Base-by-base conservation (phyloP, 2,888 invertebrate genomes). In the Ischnura elegans region DNA sequence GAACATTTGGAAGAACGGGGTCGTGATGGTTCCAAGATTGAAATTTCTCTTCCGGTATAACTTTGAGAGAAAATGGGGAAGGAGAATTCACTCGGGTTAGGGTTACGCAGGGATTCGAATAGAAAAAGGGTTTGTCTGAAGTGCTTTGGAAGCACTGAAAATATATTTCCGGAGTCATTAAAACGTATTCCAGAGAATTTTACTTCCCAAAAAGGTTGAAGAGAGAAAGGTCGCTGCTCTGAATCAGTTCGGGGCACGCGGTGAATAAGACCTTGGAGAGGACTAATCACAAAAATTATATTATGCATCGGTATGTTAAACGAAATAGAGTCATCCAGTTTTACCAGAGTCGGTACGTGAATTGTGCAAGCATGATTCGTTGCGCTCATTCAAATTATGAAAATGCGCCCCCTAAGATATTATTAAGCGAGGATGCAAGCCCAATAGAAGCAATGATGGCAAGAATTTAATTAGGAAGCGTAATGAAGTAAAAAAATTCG, bases 391-490 rank as follows among this genome's bases (percentile, higher is more conserved):
- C n/a, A n/a, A n/a, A n/a, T n/a, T n/a, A n/a, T n/a, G n/a, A n/a
- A n/a, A n/a, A 36, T 66, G 10, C 76, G 25, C 36, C 36, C 76
- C 29, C 8, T n/a, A 36, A 36, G 16, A 8, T 13, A 76, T 13
- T 29, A 76, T 76, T 36, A 36, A 6, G 36, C 61, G 61, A 21
- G n/a, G n/a, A n/a, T 25, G 25, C n/a, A 25, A 76, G 10, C 36
- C 16, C 2, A 76, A 3, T 36, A 16, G 76, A 36, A 76, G 16
- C 10, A 76, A 8, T 36, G 36, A 76, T 36, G 10, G 10, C 6
- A 16, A 76, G 76, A 76, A 76, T 76, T 36, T 76, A 76, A 76
- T 76, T 10, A 76, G 10, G 76, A 76, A 76, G n/a, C 76, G n/a
- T n/a, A n/a, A n/a, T 36, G 76, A 76, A 16, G 36, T 8, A 76